These are phyloP conservation scores for Nasalis larvatus DNA, from an alignment of 2,113 vertebrate genomes.

Conservation along the genomic window DNA sequence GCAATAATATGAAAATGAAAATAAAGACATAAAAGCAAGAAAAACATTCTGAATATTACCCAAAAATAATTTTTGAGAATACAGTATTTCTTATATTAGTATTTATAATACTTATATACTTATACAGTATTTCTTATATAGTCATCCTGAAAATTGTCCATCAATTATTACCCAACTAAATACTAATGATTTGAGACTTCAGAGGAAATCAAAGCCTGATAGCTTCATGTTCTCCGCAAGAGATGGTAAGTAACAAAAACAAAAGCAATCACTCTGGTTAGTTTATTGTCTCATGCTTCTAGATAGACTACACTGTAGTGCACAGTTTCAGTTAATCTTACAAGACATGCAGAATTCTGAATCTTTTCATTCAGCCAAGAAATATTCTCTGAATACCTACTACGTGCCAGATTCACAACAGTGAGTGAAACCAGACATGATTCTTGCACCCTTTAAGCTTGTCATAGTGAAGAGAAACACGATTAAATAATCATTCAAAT, in stretches of 20 bases:
- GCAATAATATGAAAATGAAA: slow-evolving; percentile 1
- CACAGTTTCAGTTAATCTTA: not conserved
- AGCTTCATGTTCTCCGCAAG: not conserved
- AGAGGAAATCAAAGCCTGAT: not conserved
- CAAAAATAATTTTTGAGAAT: not conserved
- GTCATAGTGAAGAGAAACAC: not conserved
- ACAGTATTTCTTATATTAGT: not conserved
- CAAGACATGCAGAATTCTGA: not conserved
- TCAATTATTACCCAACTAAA: not conserved
- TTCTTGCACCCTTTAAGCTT: not conserved
- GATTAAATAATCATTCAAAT: not conserved
- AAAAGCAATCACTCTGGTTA: not conserved
- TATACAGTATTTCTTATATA: not conserved
- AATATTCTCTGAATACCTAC: not conserved
- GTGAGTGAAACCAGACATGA: not conserved
- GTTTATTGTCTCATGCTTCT: not conserved
- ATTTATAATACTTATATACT: too few species aligned
- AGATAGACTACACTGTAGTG: not conserved
- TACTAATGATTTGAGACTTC: not conserved
- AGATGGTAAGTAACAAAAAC: not conserved
- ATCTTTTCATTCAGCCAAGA: not conserved
- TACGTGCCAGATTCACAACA: not conserved
- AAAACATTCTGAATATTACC: not conserved
- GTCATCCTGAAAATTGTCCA: not conserved
- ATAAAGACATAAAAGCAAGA: not conserved